Evolutionary conservation across 2,888 invertebrate species (phyloP), one percentile per base, ranked within the genome.

Genomic region (Phalera bucephala): DNA sequence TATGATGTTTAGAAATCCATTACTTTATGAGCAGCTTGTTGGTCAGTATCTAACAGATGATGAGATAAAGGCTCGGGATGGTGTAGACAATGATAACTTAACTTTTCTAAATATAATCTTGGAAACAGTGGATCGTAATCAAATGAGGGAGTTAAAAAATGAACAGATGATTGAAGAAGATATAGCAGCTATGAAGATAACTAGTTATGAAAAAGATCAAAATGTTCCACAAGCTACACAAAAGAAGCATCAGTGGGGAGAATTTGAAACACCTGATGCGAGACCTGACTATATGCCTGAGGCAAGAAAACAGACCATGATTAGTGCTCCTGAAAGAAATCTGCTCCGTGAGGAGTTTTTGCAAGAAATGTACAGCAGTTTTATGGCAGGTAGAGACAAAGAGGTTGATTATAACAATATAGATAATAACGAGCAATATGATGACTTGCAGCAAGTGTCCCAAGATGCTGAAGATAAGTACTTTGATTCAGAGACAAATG

Each of bases 1-100:
- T 89, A 99, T 99, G 98, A 96, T 97, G 93, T 94, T 93, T 53
- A 87, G 99, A 41, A 96, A 97, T 76, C 99, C 98, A 0, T 88
- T 96, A 33, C 80, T 98, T 0, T 99, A 96, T 81, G 96, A 98
- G 49, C 95, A 97, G 64, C 86, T 99, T 52, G 91, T 99, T 26
- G 98, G 97, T 0, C 95, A 94, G 64, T 97, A 95, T 76, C 78
- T 98, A 50, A 93, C 94, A 1, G 93, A 94, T 38, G 93, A 94
- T 17, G 96, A 98, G 72, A 93, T 93, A 40, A 89, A 91, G 45
- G 88, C 90, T 33, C 83, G 94, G 9, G 94, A 93, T 75, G 83
- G 89, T 37, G 88, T 91, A 31, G 92, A 93, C 63, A 91, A 66
- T 56, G 84, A 76, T 59, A 87, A 91, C 50, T 71, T 90, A 3